phyloP scores from a whole-genome alignment of 2,888 invertebrate genomes.

The Atethmia centrago region DNA sequence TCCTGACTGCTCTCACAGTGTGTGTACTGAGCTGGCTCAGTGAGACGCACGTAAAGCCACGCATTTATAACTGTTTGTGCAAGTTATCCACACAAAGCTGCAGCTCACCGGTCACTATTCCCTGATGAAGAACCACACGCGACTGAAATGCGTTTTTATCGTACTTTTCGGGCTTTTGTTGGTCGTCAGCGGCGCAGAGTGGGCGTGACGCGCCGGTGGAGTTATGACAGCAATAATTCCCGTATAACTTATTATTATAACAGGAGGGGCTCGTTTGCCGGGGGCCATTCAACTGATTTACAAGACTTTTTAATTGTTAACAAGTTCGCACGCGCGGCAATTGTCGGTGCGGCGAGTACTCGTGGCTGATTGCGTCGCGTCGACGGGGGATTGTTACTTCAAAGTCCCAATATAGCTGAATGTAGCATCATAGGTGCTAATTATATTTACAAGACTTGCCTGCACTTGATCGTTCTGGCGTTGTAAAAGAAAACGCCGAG shows the following conservation, averaged over 20 bases:
- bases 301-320: slow-evolving; percentile 65
- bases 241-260: slow-evolving; percentile 67
- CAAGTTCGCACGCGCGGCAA: slow-evolving; percentile 20
- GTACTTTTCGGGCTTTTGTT: slow-evolving; percentile 41
- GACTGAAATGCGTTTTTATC: slow-evolving; percentile 35
- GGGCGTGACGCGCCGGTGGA: slow-evolving; percentile 58
- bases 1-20: background rate
- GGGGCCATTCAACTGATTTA: slow-evolving; percentile 72
- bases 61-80: slow-evolving; percentile 4
- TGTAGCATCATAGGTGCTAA: background rate
- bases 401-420: background rate
- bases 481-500: background rate
- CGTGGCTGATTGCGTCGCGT: background rate
- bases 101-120: background rate
- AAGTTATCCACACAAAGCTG: slow-evolving; percentile 13
- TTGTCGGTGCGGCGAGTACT: no score
- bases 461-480: background rate
- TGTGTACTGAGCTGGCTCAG: background rate
- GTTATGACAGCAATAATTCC: slow-evolving; percentile 71
- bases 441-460: background rate
- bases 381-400: background rate
- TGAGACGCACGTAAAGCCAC: slow-evolving; percentile 12
- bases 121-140: slow-evolving; percentile 1
- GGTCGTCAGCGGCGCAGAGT: slow-evolving; percentile 26
- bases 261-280: slow-evolving; percentile 31